These are phyloP conservation scores for Drosophila busckii DNA, from an alignment of 1,140 invertebrate species.

Conservation along the genomic window DNA sequence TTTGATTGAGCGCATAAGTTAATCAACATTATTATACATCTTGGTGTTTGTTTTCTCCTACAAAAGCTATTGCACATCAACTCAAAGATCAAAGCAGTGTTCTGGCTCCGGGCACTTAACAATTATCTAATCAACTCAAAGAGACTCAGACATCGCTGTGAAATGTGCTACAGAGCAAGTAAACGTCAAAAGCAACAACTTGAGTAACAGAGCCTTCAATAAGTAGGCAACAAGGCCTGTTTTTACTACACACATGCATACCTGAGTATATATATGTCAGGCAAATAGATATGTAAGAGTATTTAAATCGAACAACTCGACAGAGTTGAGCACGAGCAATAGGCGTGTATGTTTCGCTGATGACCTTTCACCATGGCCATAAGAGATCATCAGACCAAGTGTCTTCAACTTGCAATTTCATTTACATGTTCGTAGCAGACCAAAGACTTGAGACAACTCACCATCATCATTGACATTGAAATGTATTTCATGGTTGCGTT, in stretches of 20 bases:
- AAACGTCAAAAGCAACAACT: conserved; percentile 57
- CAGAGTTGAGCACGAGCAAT: conserved; percentile 23
- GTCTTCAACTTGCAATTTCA: conserved; percentile 31
- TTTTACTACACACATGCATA: no score
- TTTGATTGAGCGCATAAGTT: no score
- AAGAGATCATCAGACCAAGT: conserved; percentile 2
- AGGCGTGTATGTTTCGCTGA: conserved; percentile 3
- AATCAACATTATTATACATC: no score
- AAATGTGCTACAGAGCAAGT: conserved; percentile 4
- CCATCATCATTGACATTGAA: conserved; percentile 60
- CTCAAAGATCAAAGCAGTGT: conserved; percentile 54
- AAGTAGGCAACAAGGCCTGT: conserved; percentile 23
- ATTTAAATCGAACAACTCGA: conserved; percentile 65
- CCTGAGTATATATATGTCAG: no score
- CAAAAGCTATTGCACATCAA: conserved; percentile 1
- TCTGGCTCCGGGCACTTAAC: conserved; percentile 13
- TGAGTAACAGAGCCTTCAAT: conserved; percentile 21
- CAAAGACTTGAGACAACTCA: no score
- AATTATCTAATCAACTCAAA: conserved; percentile 21
- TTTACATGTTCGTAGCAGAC: conserved; percentile 40
- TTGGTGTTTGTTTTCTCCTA: no score
- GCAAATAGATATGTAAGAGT: conserved; percentile 55
- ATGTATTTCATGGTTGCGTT: conserved; percentile 70
- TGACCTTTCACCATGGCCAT: conserved; percentile 42
- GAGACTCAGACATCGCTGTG: conserved; percentile 25